phyloP scores from a whole-genome alignment of 2,888 invertebrate species.

The Leptarthrus brevirostris region DNA sequence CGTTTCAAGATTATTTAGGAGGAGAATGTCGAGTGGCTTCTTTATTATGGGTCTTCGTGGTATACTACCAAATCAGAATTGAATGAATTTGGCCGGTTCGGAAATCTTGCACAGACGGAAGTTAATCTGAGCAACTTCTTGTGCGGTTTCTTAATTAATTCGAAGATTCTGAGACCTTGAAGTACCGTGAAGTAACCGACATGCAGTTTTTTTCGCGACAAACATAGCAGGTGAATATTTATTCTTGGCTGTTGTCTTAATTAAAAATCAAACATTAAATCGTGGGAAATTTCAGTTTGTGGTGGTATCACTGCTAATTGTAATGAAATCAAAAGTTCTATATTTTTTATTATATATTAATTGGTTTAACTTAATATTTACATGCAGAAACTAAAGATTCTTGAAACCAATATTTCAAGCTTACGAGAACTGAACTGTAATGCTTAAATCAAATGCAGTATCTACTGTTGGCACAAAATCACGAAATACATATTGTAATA shows the following conservation, averaged over 20 bases:
- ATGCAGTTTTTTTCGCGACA: slow-evolving; percentile 50
- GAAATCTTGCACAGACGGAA: slow-evolving; percentile 28
- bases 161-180: slow-evolving; percentile 37
- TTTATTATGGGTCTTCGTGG: not conserved
- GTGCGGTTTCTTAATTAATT: slow-evolving; percentile 54
- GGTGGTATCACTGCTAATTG: no score
- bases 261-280: slow-evolving; percentile 23
- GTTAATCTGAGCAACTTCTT: slow-evolving; percentile 41
- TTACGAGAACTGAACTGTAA: no score
- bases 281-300: no score
- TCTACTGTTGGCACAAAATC: no score
- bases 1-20: not conserved
- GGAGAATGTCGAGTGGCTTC: not conserved
- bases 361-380: no score
- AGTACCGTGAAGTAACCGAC: slow-evolving; percentile 20
- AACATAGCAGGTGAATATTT: slow-evolving; percentile 30
- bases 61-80: not conserved
- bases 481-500: no score
- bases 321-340: no score
- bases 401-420: no score
- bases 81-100: slow-evolving; percentile 34
- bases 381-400: no score
- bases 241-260: slow-evolving; percentile 23
- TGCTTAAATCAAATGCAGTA: no score
- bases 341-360: no score